Evolutionary conservation across 2,888 invertebrate genomes (phyloP).

Genomic region (Latheticus oryzae): DNA sequence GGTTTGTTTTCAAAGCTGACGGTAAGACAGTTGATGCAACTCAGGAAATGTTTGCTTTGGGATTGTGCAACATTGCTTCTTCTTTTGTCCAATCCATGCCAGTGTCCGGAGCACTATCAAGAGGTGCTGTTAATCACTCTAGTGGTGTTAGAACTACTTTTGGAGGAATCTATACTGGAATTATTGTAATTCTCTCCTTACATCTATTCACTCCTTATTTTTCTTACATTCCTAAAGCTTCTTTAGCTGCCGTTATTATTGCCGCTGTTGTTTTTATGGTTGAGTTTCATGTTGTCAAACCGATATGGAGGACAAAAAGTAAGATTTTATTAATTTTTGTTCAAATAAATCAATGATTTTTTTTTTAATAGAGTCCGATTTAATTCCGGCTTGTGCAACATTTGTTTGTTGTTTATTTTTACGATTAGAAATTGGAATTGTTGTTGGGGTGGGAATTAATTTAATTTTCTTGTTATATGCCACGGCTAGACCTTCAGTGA

Average conservation of each 20-base stretch:
- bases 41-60: slow-evolving; percentile 78
- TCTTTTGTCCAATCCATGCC: slow-evolving; percentile 78
- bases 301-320: slow-evolving; percentile 77
- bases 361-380: slow-evolving; percentile 71
- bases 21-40: slow-evolving; percentile 75
- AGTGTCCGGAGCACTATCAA: slow-evolving; percentile 71
- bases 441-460: slow-evolving; percentile 73
- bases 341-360: slow-evolving; percentile 8
- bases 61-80: slow-evolving; percentile 74
- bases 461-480: slow-evolving; percentile 73
- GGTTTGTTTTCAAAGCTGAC: slow-evolving; percentile 66
- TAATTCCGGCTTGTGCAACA: slow-evolving; percentile 74
- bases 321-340: slow-evolving; percentile 49
- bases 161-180: slow-evolving; percentile 74
- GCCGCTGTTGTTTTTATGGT: slow-evolving; percentile 79
- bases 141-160: slow-evolving; percentile 78
- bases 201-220: slow-evolving; percentile 77
- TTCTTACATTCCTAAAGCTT: slow-evolving; percentile 73
- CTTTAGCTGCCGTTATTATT: slow-evolving; percentile 78
- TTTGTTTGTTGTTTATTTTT: slow-evolving; percentile 75
- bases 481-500: slow-evolving; percentile 73
- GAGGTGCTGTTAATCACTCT: slow-evolving; percentile 78
- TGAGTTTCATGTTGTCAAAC: slow-evolving; percentile 72
- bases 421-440: slow-evolving; percentile 76
- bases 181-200: slow-evolving; percentile 67